These are phyloP conservation scores for Tridacna crocea DNA, from an alignment of 2,888 invertebrate genomes.

Conservation along the genomic window DNA sequence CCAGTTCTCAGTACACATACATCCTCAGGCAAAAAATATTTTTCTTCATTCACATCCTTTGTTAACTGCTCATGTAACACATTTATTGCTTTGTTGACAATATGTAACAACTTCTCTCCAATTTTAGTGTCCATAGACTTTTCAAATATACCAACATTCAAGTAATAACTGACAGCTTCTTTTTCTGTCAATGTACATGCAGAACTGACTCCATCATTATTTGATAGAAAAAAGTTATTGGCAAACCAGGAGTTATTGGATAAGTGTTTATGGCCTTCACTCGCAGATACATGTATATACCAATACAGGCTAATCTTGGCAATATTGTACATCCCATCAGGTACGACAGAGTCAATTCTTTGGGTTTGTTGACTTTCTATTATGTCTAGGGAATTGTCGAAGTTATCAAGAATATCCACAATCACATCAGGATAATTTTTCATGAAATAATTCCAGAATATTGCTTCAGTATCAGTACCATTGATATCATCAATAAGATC, in stretches of 20 bases:
- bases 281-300: conserved; percentile 1
- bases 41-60: neutral
- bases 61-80: neutral
- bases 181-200: neutral
- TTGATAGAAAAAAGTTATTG: neutral
- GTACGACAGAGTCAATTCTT: neutral
- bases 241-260: conserved; percentile 6
- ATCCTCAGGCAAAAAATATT: neutral
- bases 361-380: neutral
- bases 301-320: conserved; percentile 6
- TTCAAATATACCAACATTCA: neutral
- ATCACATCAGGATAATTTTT: conserved; percentile 6
- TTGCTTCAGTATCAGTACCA: neutral
- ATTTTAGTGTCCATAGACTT: neutral
- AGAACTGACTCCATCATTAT: neutral
- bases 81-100: neutral
- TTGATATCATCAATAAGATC: neutral
- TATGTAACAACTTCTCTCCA: neutral
- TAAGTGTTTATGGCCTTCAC: neutral
- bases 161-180: neutral
- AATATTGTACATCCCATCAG: neutral
- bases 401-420: neutral
- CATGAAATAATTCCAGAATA: conserved; percentile 22
- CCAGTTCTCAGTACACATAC: conserved; percentile 6
- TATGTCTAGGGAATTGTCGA: conserved; percentile 1